Evolutionary conservation across 2,113 vertebrate genomes (phyloP), one percentile per base, ranked within the genome.

Genomic region (Vulpes vulpes): DNA sequence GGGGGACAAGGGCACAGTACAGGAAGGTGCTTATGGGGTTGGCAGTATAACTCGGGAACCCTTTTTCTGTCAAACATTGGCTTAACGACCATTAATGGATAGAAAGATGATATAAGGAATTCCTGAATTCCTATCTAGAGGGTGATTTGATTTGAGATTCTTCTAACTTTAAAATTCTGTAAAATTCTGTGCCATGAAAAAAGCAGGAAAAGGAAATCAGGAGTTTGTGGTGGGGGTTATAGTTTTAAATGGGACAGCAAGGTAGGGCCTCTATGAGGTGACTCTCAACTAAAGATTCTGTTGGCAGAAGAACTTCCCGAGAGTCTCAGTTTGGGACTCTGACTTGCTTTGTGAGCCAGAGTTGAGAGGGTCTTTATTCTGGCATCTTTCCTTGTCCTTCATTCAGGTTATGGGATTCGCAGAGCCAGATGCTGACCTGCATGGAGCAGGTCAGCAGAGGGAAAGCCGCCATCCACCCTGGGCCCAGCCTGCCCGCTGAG

Each of bases 361-460:
- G 2, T 14, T 7, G 32, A 73, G 20, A 51, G n/a, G 35, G n/a
- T 11, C 49, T 83, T 53, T 65, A n/a, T 59, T 74, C 67, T 14
- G 11, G 10, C 35, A 23, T 51, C n/a, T 32, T 32, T 7, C 25
- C 19, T 79, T 19, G 55, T 82, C 84, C 85, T 89, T 57, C 51
- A 60, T 51, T 32, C 71, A 20, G 51, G 35, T 25, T 23, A 9
- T 19, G 59, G 30, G 25, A 5, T 49, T 57, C 59, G 78, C 27
- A 25, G 60, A n/a, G 16, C 19, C 3, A 12, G 27, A 38, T 20
- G 3, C 16, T 74, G 43, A 27, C 27, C 23, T 11, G 20, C 4
- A 0, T 22, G 7, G 14, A 30, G 60, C 3, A 1, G 57, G n/a
- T 60, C 15, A 16, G 7, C 11, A 8, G 11, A 23, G 49, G n/a